Base-by-base conservation (phyloP, 2,888 invertebrate species). In the Bombyx huttoni region DNA sequence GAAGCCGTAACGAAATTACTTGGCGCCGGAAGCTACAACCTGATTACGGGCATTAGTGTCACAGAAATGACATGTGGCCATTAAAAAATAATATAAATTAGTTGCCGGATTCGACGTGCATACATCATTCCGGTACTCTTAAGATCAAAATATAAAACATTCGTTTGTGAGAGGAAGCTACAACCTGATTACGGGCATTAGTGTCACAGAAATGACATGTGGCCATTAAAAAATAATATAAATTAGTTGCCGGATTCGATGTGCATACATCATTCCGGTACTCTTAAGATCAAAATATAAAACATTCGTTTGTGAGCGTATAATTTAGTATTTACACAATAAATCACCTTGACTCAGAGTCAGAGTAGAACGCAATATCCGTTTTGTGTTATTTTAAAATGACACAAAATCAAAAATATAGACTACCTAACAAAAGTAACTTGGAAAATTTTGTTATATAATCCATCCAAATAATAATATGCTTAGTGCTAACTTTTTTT, bases 331-430 rank as follows among this genome's bases (percentile, higher is more conserved):
- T 40, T 40, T 40, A 55, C 50, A 59, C 58, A 59, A 59, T 57
- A 56, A 57, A 57, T 57, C 54, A 57, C 58, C 57, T 59, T 59
- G 58, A 58, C 56, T 53, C 34, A 24, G n/a, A n/a, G 24, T 48
- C 40, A 34, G 51, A 50, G 51, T 55, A 55, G 62, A 62, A 56
- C 65, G 62, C 62, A 59, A 65, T 67, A 67, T 71, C 70, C 70
- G 69, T 61, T 62, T 58, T 51, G 54, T 50, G 52, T 52, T 53
- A 54, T 60, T 57, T 58, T 56, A 57, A 53, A 54, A 50, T 8
- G 5, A 24, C 24, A 24, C 35, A 46, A 61, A 55, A 53, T 50
- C 54, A 58, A 60, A 64, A 24, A 50, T 46, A 33, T 45, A 2
- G 14, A 24, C n/a, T 46, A 12, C 24, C 24, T 24, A 24, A 24